Percentiles rank a stretch among this genome's conserved stretches.
Evolutionary conservation across 2,113 vertebrate genomes (phyloP).

Genomic region (Ceyx melanurus): DNA sequence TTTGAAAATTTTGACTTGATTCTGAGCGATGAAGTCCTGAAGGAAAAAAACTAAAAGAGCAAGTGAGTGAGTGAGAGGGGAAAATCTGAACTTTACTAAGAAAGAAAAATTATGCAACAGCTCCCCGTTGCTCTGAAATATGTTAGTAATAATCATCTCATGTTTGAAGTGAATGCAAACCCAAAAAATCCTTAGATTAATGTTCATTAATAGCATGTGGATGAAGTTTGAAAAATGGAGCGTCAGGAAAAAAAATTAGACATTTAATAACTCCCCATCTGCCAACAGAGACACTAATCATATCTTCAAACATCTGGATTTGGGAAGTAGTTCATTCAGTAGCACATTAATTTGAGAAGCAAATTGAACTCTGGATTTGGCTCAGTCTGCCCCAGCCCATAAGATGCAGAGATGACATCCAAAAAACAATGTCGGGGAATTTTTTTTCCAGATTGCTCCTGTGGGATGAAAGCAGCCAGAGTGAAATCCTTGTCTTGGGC

Average conservation of each 20-base stretch:
- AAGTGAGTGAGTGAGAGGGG: neutral
- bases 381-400: neutral
- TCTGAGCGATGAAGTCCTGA: neutral
- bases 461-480: conserved; percentile 1
- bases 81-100: conserved; percentile 1
- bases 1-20: neutral
- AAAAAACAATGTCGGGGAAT: neutral
- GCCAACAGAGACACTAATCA: neutral
- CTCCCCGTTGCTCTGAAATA: conserved; percentile 25
- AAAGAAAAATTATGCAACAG: neutral
- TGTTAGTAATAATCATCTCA: conserved; percentile 23
- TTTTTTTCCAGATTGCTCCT: conserved; percentile 34
- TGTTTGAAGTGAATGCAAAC: conserved; percentile 39
- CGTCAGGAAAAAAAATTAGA: conserved; percentile 21
- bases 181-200: neutral
- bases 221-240: conserved; percentile 18
- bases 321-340: conserved; percentile 3
- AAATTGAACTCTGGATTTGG: conserved; percentile 36
- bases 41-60: neutral
- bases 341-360: conserved; percentile 39
- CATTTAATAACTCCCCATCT: conserved; percentile 42
- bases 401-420: conserved; percentile 39
- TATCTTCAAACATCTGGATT: conserved; percentile 45
- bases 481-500: neutral
- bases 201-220: conserved; percentile 59